phyloP scores from a whole-genome alignment of 2,113 vertebrate species.

The Limnothrissa miodon region DNA sequence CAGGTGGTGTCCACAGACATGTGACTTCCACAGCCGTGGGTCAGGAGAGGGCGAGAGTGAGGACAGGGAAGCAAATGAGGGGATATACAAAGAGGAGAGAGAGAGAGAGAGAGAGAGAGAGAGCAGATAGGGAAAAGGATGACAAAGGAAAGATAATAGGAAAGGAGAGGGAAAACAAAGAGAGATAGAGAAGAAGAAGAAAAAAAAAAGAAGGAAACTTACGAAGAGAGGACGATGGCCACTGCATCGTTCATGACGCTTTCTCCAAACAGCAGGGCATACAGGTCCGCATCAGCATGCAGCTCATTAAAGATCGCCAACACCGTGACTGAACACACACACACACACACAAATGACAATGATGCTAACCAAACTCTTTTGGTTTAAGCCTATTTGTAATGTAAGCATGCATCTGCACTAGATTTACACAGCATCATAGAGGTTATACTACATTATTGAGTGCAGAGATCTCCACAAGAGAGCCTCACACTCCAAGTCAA shows the following conservation, averaged over 20 bases:
- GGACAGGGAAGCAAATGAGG: background rate
- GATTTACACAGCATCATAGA: too few relatives aligned
- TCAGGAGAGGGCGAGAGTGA: background rate
- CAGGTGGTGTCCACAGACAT: background rate
- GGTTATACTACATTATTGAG: too few relatives aligned
- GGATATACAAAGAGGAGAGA: background rate
- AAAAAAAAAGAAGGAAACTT: slow-evolving; percentile 62
- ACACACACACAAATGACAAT: slow-evolving; percentile 6
- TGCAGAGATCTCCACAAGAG: too few relatives aligned
- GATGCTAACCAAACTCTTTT: background rate
- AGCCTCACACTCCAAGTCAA: too few relatives aligned
- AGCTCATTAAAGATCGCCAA: slow-evolving; percentile 97
- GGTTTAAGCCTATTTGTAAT: background rate
- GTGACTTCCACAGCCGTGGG: background rate
- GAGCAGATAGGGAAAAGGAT: too few relatives aligned
- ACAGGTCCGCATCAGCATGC: slow-evolving; percentile 94
- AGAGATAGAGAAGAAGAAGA: background rate
- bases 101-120: slow-evolving; percentile 2
- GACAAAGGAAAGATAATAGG: background rate
- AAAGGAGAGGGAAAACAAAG: background rate
- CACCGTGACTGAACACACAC: slow-evolving; percentile 81
- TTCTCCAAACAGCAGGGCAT: slow-evolving; percentile 96
- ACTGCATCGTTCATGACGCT: slow-evolving; percentile 97
- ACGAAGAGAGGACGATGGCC: slow-evolving; percentile 96
- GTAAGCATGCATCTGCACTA: too few relatives aligned